Evolutionary conservation across 2,888 invertebrate genomes (phyloP).

Genomic region (Lysandra coridon): DNA sequence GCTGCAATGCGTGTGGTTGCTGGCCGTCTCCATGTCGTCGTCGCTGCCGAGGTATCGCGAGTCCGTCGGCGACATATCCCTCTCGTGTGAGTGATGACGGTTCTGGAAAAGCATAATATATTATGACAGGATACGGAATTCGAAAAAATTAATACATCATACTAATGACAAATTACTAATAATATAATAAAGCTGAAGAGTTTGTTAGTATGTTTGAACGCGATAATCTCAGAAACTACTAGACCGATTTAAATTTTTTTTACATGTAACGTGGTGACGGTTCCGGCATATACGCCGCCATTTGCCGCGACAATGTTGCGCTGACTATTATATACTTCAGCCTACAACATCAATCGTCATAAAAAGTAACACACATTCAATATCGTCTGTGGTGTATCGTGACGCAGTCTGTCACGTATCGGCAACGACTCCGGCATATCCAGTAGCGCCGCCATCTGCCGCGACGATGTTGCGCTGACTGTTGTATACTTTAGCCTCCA

Average conservation of each 20-base stretch:
- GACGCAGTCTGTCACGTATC: conserved; percentile 52
- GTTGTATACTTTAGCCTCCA: neutral
- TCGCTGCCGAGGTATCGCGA: conserved; percentile 67
- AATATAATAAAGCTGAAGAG: too few relatives aligned
- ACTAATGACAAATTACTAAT: too few relatives aligned
- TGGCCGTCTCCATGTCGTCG: conserved; percentile 67
- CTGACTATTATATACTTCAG: neutral
- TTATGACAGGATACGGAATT: too few relatives aligned
- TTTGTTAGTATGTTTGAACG: too few relatives aligned
- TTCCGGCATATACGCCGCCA: too few relatives aligned
- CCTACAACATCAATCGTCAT: neutral
- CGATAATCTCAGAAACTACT: too few relatives aligned
- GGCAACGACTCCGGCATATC: conserved; percentile 79
- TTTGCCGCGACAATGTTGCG: neutral
- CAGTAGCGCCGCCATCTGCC: conserved; percentile 56
- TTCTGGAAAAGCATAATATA: conserved; percentile 39
- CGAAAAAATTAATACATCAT: too few relatives aligned
- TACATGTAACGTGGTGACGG: too few relatives aligned
- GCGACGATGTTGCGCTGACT: neutral
- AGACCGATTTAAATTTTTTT: too few relatives aligned
- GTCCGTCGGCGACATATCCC: conserved; percentile 59
- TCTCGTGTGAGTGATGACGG: conserved; percentile 44
- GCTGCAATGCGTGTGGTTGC: conserved; percentile 70
- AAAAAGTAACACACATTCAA: conserved; percentile 73
- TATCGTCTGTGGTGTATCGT: conserved; percentile 83